These are phyloP conservation scores for Scrobipalpa atriplicella DNA, from an alignment of 2,888 invertebrate species.

Conservation along the genomic window DNA sequence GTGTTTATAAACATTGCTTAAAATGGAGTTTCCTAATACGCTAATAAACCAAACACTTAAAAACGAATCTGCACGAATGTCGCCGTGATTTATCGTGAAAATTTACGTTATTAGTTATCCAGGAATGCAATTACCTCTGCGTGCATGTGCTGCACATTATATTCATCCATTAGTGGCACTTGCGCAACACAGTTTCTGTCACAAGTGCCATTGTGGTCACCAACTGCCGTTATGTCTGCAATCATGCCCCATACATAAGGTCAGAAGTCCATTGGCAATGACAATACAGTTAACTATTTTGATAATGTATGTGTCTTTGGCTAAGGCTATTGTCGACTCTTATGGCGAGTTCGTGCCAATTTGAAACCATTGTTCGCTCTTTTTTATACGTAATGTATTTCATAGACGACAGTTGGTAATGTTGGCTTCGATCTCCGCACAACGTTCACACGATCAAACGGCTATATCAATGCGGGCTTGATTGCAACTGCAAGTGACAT, in stretches of 20 bases:
- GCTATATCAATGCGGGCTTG: neutral
- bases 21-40: neutral
- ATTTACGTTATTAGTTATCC: slow-evolving; percentile 31
- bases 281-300: slow-evolving; percentile 51
- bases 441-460: slow-evolving; percentile 13
- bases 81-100: slow-evolving; percentile 14
- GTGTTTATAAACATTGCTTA: neutral
- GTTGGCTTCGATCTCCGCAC: neutral
- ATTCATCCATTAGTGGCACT: slow-evolving; percentile 46
- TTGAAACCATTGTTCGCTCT: slow-evolving; percentile 23
- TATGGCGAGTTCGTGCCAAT: slow-evolving; percentile 32
- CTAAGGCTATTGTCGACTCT: slow-evolving; percentile 32
- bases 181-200: slow-evolving; percentile 21
- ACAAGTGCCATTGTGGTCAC: slow-evolving; percentile 31
- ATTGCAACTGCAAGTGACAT: slow-evolving; percentile 7
- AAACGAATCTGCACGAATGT: slow-evolving; percentile 5
- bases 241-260: slow-evolving; percentile 34
- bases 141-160: slow-evolving; percentile 34
- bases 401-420: neutral
- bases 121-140: slow-evolving; percentile 53
- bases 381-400: slow-evolving; percentile 21
- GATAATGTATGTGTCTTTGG: slow-evolving; percentile 40
- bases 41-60: neutral
- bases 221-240: slow-evolving; percentile 37
- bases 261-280: slow-evolving; percentile 49